Evolutionary conservation across 2,113 vertebrate genomes (phyloP), one percentile per base, ranked within the genome.

Genomic region (Sebastes fasciatus): DNA sequence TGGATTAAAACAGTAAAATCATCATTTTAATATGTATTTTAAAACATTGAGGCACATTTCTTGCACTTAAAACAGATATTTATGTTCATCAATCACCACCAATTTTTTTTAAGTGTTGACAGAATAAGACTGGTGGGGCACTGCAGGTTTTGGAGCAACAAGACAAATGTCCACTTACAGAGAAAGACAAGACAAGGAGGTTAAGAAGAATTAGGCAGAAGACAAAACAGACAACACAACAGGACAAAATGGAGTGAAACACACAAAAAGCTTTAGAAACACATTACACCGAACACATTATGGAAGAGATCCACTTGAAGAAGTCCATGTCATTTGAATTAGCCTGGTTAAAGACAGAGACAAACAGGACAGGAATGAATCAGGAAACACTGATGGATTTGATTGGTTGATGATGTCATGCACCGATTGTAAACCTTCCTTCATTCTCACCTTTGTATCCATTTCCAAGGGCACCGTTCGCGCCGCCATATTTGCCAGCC

Each of bases 381-480:
- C 45, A 79, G 1, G 8, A 58, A 61, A 19, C 46, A 23, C 3
- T 5, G 9, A 74, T 48, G 12, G 17, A 52, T 42, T 21, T 54
- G 49, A 48, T 17, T 76, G 23, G 19, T 43, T 40, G 52, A 60
- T 52, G 60, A 34, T 34, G 34, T 43, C 12, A 40, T 26, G 16
- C 21, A 67, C 16, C 5, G 14, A 5, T 5, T 42, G 11, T 23
- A 45, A 80, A 62, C 1, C 43, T 19, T 13, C 63, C 21, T 23
- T 48, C 13, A 23, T 43, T 57, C 88, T 89, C 54, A 96, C 95
- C 95, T 94, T 91, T 95, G 87, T 93, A 94, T 52, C 94, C 93
- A 43, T 94, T 95, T 58, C 92, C 92, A 68, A 93, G 87, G 69
- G 82, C 89, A 1, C 88, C 90, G 14, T 91, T 93, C 52, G 86